Base-by-base conservation (phyloP, 2,797 vertebrate species). In the Melanotaenia parkinsoni region DNA sequence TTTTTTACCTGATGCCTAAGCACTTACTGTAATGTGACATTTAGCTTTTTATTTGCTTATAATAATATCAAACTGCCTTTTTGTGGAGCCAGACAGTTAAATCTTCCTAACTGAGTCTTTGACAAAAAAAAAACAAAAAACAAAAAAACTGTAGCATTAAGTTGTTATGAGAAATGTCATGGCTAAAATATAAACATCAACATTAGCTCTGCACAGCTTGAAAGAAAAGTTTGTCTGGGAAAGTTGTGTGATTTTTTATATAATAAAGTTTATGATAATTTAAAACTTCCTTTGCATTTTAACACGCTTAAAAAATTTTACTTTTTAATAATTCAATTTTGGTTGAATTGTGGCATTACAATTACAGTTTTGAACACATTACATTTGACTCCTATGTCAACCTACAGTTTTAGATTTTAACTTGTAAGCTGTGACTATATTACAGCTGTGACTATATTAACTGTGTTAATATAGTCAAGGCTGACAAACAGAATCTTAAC, bases 1-100 rank as follows among this genome's bases (percentile, higher is more conserved):
- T 72, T 66, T 71, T 69, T 54, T 74, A 79, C 68, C 71, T 77
- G 63, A 74, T 74, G 76, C 76, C 51, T 65, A 20, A 33, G 57
- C 60, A 47, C 57, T 86, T 65, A n/a, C 60, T 70, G 61, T 74
- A 45, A 81, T 77, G 62, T 64, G 80, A 77, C 72, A 77, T 9
- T 28, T 2, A 64, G 67, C 58, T 64, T 80, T 67, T 85, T 76
- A 79, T 67, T 81, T 74, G 60, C 57, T 65, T 38, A 56, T 75
- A 10, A 35, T 26, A 14, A 10, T 37, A 67, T 67, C 37, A 84
- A 79, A 69, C 38, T 30, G 43, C 35, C 6, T 53, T 66, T 57
- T 37, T 64, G 18, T 24, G 28, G 35, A 67, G 18, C 22, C 32
- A 3, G 32, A 60, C 37, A 14, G 62, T 71, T 14, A 67, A 35